phyloP scores from a whole-genome alignment of 1,140 invertebrate genomes.

The Latrodectus geometricus region DNA sequence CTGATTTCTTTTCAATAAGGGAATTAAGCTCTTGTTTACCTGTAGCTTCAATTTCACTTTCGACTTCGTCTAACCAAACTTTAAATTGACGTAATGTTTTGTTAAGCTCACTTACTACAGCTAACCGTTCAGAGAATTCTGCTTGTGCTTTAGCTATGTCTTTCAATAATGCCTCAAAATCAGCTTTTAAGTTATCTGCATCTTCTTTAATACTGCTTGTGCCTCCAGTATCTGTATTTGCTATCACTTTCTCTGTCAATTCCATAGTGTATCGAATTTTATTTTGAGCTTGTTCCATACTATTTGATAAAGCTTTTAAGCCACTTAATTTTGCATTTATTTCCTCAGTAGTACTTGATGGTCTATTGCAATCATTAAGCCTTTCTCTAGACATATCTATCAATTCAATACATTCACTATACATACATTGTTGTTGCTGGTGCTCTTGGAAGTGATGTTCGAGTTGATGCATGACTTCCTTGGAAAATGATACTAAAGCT shows the following conservation, averaged over 20 bases:
- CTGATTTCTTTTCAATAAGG: slow-evolving; percentile 62
- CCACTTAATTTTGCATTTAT: slow-evolving; percentile 85
- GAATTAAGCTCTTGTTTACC: slow-evolving; percentile 59
- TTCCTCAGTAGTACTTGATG: slow-evolving; percentile 81
- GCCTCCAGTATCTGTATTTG: slow-evolving; percentile 89
- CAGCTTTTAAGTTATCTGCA: slow-evolving; percentile 85
- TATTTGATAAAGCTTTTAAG: slow-evolving; percentile 85
- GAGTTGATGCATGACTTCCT: slow-evolving; percentile 90
- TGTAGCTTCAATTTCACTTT: slow-evolving; percentile 80
- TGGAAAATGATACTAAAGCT: slow-evolving; percentile 87
- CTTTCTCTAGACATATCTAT: slow-evolving; percentile 88
- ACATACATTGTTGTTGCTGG: slow-evolving; percentile 78
- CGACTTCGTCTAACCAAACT: slow-evolving; percentile 84
- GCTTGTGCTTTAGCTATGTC: slow-evolving; percentile 84
- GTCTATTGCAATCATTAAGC: slow-evolving; percentile 77
- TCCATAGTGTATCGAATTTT: slow-evolving; percentile 87
- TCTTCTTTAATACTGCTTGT: slow-evolving; percentile 89
- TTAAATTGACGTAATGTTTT: slow-evolving; percentile 71
- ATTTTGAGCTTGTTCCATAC: slow-evolving; percentile 90
- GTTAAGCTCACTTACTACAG: slow-evolving; percentile 85
- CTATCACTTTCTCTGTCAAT: slow-evolving; percentile 89
- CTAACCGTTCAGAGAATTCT: slow-evolving; percentile 77
- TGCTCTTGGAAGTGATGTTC: slow-evolving; percentile 87
- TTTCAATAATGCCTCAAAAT: slow-evolving; percentile 85
- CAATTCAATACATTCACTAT: slow-evolving; percentile 92